Base-by-base conservation (phyloP, 2,888 invertebrate species). In the Scaeva pyrastri region DNA sequence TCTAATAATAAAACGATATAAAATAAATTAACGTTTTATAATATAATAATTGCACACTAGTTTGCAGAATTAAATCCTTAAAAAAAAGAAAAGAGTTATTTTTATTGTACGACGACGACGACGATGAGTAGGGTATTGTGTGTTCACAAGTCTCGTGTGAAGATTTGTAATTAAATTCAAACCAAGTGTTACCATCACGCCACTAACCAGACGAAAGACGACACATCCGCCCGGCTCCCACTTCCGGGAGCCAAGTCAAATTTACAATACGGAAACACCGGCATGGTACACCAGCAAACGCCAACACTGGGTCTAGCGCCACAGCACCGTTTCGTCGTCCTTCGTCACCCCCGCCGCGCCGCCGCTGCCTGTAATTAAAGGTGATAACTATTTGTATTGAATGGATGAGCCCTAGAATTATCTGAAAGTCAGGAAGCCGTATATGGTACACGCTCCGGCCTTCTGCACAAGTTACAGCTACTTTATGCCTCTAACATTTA, bases 371-470 rank as follows among this genome's bases (percentile, higher is more conserved):
- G 60, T 74, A 74, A 78, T 78, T 78, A 78, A 74, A 84, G 78
- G 83, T 74, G 83, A 70, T 78, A 71, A 71, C 78, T 64, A 78
- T 78, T 84, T 71, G 56, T 78, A 78, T 78, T 62, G 70, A 74
- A 74, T 16, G 62, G 62, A 76, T 73, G 62, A 66, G 76, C 64
- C 66, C 23, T 50, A 52, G 50, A 66, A 82, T 52, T 72, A 58
- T 77, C 70, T 64, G n/a, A 68, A 68, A 50, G 68, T 11, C 68
- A 68, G 68, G 68, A 68, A 68, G 70, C 36, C 45, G 50, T 58
- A 41, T 26, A 48, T 43, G 43, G 31, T 31, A 31, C 31, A 2
- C 31, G 6, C 45, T 52, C 39, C 73, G 48, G 21, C 60, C 70
- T 68, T 78, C 73, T 23, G 3, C 31, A 48, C 78, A 72, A 73